Base-by-base conservation (phyloP, 2,888 invertebrate species). In the Melanotus villosus region DNA sequence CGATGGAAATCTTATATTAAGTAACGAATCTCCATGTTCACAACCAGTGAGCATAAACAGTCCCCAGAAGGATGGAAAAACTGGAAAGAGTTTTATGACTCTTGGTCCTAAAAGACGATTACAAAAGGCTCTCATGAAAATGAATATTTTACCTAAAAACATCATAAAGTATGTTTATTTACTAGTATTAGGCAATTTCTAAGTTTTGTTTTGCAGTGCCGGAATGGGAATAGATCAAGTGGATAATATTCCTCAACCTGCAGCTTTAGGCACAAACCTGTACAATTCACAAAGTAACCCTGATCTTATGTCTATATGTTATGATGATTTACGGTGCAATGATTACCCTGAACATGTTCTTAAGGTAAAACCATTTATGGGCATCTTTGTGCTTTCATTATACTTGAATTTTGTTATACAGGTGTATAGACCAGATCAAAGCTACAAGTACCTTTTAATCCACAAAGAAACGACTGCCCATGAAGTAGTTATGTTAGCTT, bases 341-440 rank as follows among this genome's bases (percentile, higher is more conserved):
- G 96, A 96, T 84, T 95, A 93, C 84, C 98, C 98, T 1, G 98
- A 99, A 84, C 98, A 99, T 86, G 99, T 99, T 30, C 88, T 99
- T 50, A 99, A 99, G 87, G 84, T 84, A 77, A 75, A 4, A 14
- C 14, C 45, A 45, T 26, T 26, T 26, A 3, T n/a, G n/a, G n/a
- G n/a, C 26, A 14, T 12, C 14, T 14, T 38, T 45, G 70, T 45
- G 73, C 12, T 2, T 1, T 38, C 4, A 3, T 19, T 21, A 0
- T 4, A 45, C 10, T n/a, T n/a, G n/a, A n/a, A n/a, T n/a, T n/a
- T n/a, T 7, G 21, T 45, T 3, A 52, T 38, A 2, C 36, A 83
- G 83, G 94, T 95, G 59, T 99, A 92, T 86, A 95, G 94, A 87
- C 93, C 96, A 23, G 99, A 99, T 86, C 99, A 99, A 87, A 96